phyloP scores from a whole-genome alignment of 1,140 invertebrate genomes.

The Drosophila sulfurigaster region DNA sequence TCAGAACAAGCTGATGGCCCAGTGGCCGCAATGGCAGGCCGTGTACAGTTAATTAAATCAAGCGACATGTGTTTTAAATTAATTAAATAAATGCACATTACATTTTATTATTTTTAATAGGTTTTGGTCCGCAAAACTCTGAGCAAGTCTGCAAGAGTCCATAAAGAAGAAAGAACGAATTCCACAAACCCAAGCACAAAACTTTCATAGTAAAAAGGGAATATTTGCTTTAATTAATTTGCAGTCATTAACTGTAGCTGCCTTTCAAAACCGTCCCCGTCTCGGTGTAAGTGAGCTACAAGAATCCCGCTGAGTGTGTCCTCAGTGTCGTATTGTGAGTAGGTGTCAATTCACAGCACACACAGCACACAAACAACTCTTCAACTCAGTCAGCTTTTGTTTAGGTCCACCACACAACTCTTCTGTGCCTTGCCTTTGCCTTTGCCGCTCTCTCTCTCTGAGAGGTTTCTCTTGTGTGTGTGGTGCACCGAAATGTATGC shows the following conservation, averaged over 20 bases:
- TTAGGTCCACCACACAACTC: constrained; percentile 2
- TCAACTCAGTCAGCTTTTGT: constrained; percentile 17
- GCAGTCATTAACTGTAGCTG: constrained; percentile 73
- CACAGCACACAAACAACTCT: constrained; percentile 1
- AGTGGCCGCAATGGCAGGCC: constrained; percentile 49
- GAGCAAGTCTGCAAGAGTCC: constrained; percentile 25
- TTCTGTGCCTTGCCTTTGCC: not conserved
- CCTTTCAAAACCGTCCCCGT: constrained; percentile 32
- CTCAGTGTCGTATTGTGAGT: constrained; percentile 36
- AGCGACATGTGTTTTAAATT: constrained; percentile 80
- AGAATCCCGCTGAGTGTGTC: constrained; percentile 17
- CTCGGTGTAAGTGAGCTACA: not conserved
- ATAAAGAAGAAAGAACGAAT: constrained; percentile 48
- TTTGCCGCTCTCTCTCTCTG: constrained; percentile 9
- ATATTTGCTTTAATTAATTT: constrained; percentile 82
- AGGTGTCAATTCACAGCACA: constrained; percentile 54
- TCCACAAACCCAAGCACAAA: constrained; percentile 46
- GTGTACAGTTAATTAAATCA: constrained; percentile 81
- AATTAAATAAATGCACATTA: constrained; percentile 68
- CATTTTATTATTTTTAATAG: constrained; percentile 65
- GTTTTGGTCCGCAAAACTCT: constrained; percentile 20
- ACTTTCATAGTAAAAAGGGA: constrained; percentile 63
- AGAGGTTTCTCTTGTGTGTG: constrained; percentile 26
- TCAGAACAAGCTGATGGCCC: constrained; percentile 29
- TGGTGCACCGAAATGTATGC: constrained; percentile 68